phyloP scores from a whole-genome alignment of 2,113 vertebrate genomes.

The Telmatochromis brichardi region DNA sequence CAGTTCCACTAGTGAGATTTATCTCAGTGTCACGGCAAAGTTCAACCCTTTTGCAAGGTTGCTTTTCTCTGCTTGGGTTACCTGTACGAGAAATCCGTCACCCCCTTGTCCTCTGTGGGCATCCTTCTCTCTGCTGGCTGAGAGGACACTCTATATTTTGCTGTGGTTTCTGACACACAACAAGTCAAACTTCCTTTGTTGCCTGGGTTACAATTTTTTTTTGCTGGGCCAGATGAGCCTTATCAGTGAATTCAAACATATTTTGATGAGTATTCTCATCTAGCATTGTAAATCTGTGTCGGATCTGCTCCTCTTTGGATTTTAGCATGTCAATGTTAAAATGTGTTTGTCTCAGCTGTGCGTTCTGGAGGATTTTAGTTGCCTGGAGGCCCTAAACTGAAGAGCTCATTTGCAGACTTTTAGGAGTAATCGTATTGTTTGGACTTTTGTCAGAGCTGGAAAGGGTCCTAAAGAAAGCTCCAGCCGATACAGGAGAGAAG shows the following conservation, averaged over 20 bases:
- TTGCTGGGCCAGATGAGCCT: neutral
- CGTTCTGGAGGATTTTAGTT: neutral
- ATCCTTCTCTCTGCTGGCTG: neutral
- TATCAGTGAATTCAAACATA: neutral
- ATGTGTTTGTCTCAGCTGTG: neutral
- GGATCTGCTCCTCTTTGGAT: neutral
- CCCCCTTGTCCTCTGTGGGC: fast-evolving
- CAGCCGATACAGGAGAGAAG: too few relatives aligned
- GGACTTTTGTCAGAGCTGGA: too few relatives aligned
- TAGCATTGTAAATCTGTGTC: neutral
- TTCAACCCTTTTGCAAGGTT: neutral
- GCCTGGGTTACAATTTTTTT: neutral
- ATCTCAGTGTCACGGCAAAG: neutral
- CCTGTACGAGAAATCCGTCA: neutral
- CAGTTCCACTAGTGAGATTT: neutral
- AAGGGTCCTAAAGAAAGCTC: too few relatives aligned
- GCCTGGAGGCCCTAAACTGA: neutral
- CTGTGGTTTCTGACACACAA: neutral
- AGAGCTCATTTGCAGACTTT: neutral
- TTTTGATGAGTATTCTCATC: neutral
- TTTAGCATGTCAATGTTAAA: neutral
- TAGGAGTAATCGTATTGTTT: neutral
- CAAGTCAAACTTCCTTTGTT: neutral
- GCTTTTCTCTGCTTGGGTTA: neutral
- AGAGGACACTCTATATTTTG: neutral